Percentiles rank a stretch among this genome's conserved stretches.
These are phyloP conservation scores for Eristalis tenax DNA, from an alignment of 2,888 invertebrate species.

Conservation along the genomic window DNA sequence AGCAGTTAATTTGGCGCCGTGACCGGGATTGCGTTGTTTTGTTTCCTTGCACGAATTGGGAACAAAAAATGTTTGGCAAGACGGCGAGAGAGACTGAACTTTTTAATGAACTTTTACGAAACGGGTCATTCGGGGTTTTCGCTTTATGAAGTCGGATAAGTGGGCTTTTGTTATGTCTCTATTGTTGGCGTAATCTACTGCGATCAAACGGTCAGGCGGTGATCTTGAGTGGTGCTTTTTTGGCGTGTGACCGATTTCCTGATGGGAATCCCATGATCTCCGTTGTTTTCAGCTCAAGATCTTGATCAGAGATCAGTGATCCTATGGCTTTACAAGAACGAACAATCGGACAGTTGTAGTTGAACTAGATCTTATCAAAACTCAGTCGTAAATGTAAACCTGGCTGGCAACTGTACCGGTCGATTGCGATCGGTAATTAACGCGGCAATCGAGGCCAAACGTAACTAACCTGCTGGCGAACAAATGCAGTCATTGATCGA, in stretches of 20 bases:
- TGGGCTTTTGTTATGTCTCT: slow-evolving; percentile 2
- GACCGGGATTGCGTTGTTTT: slow-evolving; percentile 5
- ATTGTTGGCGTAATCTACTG: background rate
- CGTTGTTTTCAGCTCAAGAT: too few species aligned
- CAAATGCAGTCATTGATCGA: background rate
- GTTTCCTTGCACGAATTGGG: background rate
- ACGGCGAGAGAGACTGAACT: background rate
- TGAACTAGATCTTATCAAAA: background rate
- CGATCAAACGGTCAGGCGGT: background rate
- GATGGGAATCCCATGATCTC: background rate
- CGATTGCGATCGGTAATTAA: background rate
- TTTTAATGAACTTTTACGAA: slow-evolving; percentile 16
- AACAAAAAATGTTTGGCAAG: slow-evolving; percentile 16
- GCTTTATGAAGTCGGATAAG: background rate
- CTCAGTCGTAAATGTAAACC: background rate
- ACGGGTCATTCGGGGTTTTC: slow-evolving; percentile 1
- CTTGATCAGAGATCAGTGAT: background rate
- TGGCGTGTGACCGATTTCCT: background rate
- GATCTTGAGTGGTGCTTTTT: background rate
- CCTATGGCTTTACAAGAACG: background rate
- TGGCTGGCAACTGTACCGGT: background rate
- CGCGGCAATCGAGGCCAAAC: background rate
- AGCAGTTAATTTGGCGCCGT: slow-evolving; percentile 18
- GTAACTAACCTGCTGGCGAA: background rate
- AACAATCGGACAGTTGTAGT: background rate